Percentiles rank a stretch among this genome's conserved stretches.
These are phyloP conservation scores for Ia io DNA, from an alignment of 2,113 vertebrate genomes.

Conservation along the genomic window DNA sequence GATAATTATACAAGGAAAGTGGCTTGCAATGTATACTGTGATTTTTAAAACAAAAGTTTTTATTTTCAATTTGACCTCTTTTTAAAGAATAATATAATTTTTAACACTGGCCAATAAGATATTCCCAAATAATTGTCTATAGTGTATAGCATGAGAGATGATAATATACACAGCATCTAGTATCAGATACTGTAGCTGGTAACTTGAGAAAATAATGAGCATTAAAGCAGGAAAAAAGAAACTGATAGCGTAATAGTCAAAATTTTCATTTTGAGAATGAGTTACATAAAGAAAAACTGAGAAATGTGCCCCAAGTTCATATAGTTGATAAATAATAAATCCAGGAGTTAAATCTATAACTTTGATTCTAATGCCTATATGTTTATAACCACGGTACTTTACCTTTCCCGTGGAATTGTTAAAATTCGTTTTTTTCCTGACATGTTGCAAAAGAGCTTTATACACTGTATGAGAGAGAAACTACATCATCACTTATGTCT, in stretches of 20 bases:
- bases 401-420: background rate
- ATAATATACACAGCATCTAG: background rate
- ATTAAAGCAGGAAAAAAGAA: background rate
- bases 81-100: background rate
- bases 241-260: background rate
- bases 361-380: background rate
- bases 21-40: background rate
- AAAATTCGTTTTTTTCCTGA: background rate
- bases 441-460: background rate
- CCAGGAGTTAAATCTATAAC: background rate
- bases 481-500: background rate
- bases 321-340: background rate
- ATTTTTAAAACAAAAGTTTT: background rate
- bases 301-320: background rate
- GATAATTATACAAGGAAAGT: background rate
- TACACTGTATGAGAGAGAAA: background rate
- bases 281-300: background rate
- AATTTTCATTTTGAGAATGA: background rate
- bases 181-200: background rate
- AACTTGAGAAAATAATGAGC: background rate
- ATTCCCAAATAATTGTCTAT: background rate
- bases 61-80: background rate
- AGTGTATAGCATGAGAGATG: background rate
- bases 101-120: background rate
- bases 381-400: background rate